phyloP scores from a whole-genome alignment of 2,888 invertebrate species.

The Lysandra coridon region DNA sequence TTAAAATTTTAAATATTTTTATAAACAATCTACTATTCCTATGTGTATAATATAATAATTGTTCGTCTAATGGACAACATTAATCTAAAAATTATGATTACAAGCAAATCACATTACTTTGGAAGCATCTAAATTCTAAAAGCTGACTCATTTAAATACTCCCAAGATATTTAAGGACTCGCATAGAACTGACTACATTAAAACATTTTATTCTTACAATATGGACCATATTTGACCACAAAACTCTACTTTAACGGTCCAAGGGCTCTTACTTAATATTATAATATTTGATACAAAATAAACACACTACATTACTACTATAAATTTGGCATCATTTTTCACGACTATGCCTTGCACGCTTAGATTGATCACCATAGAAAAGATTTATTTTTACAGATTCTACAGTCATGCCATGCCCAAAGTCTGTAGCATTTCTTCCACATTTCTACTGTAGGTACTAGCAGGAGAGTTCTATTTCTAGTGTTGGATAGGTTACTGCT shows the following conservation, averaged over 20 bases:
- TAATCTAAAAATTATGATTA: slow-evolving; percentile 14
- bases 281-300: not conserved
- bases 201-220: not conserved
- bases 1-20: slow-evolving; percentile 5
- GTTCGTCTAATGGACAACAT: slow-evolving; percentile 6
- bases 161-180: not conserved
- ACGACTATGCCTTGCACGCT: too few relatives aligned
- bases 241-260: not conserved
- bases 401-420: too few relatives aligned
- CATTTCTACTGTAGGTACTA: too few relatives aligned
- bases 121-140: slow-evolving; percentile 16
- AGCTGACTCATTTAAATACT: slow-evolving; percentile 31
- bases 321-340: not conserved
- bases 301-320: not conserved
- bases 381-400: too few relatives aligned
- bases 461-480: too few relatives aligned
- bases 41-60: not conserved
- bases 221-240: not conserved
- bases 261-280: not conserved
- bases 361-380: too few relatives aligned
- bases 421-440: too few relatives aligned
- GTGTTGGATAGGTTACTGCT: too few relatives aligned
- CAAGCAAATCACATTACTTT: slow-evolving; percentile 21
- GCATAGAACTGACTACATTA: not conserved
- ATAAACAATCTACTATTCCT: not conserved